A percentile compares a stretch with the other conserved stretches of the same genome.
Conservation (phyloP, 2,797 vertebrate genomes). For the Chanos chanos region DNA sequence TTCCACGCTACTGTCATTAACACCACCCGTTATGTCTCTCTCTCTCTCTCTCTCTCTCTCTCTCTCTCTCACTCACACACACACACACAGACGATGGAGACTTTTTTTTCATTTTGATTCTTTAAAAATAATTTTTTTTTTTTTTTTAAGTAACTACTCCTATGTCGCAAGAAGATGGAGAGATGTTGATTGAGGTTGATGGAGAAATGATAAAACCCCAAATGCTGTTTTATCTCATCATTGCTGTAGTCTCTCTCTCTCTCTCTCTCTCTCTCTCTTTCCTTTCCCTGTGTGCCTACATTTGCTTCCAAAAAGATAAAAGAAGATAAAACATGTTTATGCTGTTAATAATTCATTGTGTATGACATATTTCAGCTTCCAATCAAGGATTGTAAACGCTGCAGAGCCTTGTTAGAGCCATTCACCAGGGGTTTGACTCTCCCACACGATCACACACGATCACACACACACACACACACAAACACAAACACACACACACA, state of each 20-base stretch:
- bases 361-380: constrained; percentile 36
- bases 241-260: neutral
- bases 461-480: constrained; percentile 31
- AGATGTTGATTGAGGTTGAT: neutral
- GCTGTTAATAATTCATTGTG: constrained; percentile 39
- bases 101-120: too few relatives aligned
- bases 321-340: constrained; percentile 33
- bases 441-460: constrained; percentile 29
- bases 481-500: constrained; percentile 16
- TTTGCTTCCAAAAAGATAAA: constrained; percentile 25
- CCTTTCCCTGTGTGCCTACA: neutral
- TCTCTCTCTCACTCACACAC: too few relatives aligned
- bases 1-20: too few relatives aligned
- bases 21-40: too few relatives aligned
- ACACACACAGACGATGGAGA: too few relatives aligned
- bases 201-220: constrained; percentile 4
- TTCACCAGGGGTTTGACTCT: constrained; percentile 13
- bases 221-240: neutral
- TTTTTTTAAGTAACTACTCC: too few relatives aligned
- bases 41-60: too few relatives aligned
- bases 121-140: neutral
- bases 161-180: too few relatives aligned
- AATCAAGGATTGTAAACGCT: constrained; percentile 22
- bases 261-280: neutral
- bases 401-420: constrained; percentile 18